These are phyloP conservation scores for Drosophila phalerata DNA, from an alignment of 2,888 invertebrate species.

Conservation along the genomic window DNA sequence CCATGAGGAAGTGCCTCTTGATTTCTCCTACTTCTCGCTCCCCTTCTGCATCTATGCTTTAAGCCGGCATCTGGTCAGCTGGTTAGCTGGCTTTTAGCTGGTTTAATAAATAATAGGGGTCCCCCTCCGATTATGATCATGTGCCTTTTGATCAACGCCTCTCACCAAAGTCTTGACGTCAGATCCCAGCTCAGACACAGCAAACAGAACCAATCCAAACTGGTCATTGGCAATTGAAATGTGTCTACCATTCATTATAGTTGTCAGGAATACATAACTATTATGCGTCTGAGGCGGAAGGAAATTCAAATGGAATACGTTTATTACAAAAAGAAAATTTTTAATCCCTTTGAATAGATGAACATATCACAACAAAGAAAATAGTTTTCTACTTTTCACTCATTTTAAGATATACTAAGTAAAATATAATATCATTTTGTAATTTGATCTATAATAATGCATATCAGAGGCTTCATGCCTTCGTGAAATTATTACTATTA, in stretches of 20 bases:
- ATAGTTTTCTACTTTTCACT: not conserved
- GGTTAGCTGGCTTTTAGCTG: slow-evolving; percentile 16
- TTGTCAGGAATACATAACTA: slow-evolving; percentile 1
- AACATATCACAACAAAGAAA: not conserved
- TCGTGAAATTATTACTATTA: too few relatives aligned
- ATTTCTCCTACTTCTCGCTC: not conserved
- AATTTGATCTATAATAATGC: not conserved
- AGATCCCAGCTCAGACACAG: slow-evolving; percentile 6
- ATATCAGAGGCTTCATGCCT: not conserved
- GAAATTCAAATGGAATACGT: slow-evolving; percentile 5
- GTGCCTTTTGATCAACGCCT: slow-evolving; percentile 37
- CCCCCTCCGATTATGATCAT: slow-evolving; percentile 19
- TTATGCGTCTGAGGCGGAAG: slow-evolving; percentile 5
- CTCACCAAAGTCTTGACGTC: slow-evolving; percentile 46
- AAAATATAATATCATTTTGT: not conserved
- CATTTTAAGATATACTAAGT: not conserved
- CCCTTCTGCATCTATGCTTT: not conserved
- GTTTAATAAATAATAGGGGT: not conserved
- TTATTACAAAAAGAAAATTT: not conserved
- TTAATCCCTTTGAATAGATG: not conserved
- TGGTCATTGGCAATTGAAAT: slow-evolving; percentile 31
- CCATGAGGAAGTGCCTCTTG: slow-evolving; percentile 40
- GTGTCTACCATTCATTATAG: not conserved
- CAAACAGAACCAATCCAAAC: slow-evolving; percentile 39
- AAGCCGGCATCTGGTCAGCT: slow-evolving; percentile 16